Percentiles rank a stretch among this genome's conserved stretches.
phyloP scores from a whole-genome alignment of 1,140 invertebrate species.

The Mamestra configurata region DNA sequence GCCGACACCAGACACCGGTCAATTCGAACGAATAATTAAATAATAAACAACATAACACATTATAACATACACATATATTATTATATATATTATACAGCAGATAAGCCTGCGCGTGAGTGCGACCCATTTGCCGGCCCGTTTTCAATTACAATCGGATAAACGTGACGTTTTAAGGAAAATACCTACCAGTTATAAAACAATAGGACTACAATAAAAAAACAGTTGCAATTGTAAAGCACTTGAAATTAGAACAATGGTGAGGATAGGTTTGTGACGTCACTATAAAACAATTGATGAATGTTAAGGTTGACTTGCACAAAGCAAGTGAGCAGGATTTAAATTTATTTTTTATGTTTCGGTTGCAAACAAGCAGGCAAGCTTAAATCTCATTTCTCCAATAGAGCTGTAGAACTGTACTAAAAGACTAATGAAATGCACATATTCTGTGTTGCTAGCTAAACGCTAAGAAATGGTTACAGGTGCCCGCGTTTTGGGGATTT shows the following conservation, averaged over 20 bases:
- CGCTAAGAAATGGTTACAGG: too few species aligned
- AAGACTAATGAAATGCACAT: too few species aligned
- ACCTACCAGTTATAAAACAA: background rate
- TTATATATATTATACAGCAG: too few species aligned
- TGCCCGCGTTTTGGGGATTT: too few species aligned
- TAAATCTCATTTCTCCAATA: too few species aligned
- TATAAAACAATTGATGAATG: too few species aligned
- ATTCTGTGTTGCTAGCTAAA: too few species aligned
- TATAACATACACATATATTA: background rate
- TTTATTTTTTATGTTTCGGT: too few species aligned
- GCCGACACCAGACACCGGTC: conserved; percentile 9
- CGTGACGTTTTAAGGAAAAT: conserved; percentile 22
- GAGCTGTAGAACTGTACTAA: too few species aligned
- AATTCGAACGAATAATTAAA: conserved; percentile 13
- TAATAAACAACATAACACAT: conserved; percentile 7
- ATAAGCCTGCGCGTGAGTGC: conserved; percentile 4
- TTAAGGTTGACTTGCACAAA: too few species aligned
- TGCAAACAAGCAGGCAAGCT: too few species aligned
- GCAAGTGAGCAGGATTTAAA: too few species aligned
- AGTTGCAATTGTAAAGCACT: background rate
- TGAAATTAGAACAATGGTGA: background rate
- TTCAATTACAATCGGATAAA: conserved; percentile 26
- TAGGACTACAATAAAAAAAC: background rate
- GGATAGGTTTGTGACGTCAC: background rate
- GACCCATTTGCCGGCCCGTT: conserved; percentile 1